Evolutionary conservation across 2,888 invertebrate genomes (phyloP).

Genomic region (Gibbula magus): DNA sequence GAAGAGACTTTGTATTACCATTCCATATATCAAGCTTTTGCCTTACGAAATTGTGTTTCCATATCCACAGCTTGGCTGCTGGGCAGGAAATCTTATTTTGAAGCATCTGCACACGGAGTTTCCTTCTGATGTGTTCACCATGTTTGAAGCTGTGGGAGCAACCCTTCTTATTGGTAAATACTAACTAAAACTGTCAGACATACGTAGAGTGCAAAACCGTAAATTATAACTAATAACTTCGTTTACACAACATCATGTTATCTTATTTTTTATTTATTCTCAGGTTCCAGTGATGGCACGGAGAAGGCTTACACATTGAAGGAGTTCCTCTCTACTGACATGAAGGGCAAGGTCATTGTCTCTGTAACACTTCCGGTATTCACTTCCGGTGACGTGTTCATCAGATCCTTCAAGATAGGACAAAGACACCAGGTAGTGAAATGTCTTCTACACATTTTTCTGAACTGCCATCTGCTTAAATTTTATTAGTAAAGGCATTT

Average conservation of each 20-base stretch:
- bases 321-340: constrained; percentile 79
- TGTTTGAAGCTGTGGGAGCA: constrained; percentile 64
- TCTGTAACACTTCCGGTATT: constrained; percentile 80
- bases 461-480: too few species aligned
- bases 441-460: too few species aligned
- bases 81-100: constrained; percentile 84
- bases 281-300: neutral
- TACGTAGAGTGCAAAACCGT: too few species aligned
- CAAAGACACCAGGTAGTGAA: constrained; percentile 66
- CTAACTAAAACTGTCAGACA: neutral
- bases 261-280: neutral
- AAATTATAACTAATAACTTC: neutral
- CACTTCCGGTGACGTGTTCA: constrained; percentile 73
- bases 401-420: constrained; percentile 83
- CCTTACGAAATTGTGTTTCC: too few species aligned
- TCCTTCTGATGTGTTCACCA: constrained; percentile 80
- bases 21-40: too few species aligned
- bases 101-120: constrained; percentile 83
- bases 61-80: constrained; percentile 76
- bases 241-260: neutral
- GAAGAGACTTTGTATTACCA: too few species aligned
- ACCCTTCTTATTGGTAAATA: constrained; percentile 61
- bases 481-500: too few species aligned
- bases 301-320: constrained; percentile 14
- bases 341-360: constrained; percentile 82